These are phyloP conservation scores for Scaptomyza tumidula DNA, from an alignment of 2,888 invertebrate species.

Conservation along the genomic window DNA sequence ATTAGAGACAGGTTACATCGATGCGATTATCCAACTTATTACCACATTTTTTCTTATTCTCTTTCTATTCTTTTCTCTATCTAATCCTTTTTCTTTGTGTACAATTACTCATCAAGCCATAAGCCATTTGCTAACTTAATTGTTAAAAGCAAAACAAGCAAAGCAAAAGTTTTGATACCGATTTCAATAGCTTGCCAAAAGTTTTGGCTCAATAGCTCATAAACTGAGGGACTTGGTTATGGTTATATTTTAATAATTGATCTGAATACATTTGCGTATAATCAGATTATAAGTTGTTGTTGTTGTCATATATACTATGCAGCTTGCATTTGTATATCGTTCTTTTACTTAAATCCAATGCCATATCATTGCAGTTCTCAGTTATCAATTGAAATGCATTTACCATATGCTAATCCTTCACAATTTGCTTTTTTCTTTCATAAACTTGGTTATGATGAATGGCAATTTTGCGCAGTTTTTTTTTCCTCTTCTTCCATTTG, in stretches of 20 bases:
- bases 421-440: not conserved
- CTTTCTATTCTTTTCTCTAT: not conserved
- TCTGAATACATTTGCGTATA: too few relatives aligned
- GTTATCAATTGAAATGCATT: conserved; percentile 2
- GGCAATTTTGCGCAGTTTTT: not conserved
- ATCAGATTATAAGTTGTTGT: too few relatives aligned
- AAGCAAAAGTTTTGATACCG: not conserved
- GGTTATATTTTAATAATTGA: too few relatives aligned
- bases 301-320: too few relatives aligned
- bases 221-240: too few relatives aligned
- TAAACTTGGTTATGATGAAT: conserved; percentile 17
- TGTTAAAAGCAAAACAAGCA: not conserved
- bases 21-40: not conserved
- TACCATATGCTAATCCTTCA: conserved; percentile 14
- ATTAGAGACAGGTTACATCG: conserved; percentile 35
- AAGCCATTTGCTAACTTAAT: not conserved
- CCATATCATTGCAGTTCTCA: not conserved
- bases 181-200: too few relatives aligned
- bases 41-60: not conserved
- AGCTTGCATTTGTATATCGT: too few relatives aligned
- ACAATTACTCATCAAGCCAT: not conserved
- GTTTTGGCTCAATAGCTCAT: too few relatives aligned
- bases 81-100: not conserved
- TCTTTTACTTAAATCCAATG: not conserved
- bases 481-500: not conserved